Percentiles rank a stretch among this genome's conserved stretches.
Evolutionary conservation across 64 coral and sea anemone species (phyloP).

Genomic region (Montipora cactus): DNA sequence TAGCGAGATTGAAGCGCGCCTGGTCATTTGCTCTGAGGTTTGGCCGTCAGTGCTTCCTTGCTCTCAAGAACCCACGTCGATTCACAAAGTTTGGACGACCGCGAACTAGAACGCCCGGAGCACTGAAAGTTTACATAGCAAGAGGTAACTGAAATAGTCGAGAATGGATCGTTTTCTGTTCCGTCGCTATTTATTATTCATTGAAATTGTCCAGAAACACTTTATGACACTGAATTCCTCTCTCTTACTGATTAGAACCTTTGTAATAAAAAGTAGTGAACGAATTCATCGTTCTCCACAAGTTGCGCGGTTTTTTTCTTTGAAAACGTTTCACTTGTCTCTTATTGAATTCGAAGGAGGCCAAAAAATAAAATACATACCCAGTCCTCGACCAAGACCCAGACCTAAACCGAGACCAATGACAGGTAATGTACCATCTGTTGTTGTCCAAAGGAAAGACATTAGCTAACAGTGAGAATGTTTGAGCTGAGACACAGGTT

Average conservation of each 20-base stretch:
- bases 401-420: conserved; percentile 11
- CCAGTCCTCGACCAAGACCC: conserved; percentile 24
- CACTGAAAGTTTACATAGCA: conserved; percentile 23
- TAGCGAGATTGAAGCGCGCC: conserved; percentile 8
- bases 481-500: too few species aligned
- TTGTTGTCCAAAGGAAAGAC: too few species aligned
- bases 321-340: neutral
- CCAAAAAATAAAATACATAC: neutral
- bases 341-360: neutral
- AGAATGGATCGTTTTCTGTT: neutral
- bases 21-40: conserved; percentile 37
- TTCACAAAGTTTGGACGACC: neutral
- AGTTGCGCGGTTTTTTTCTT: too few species aligned
- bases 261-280: too few species aligned
- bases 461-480: too few species aligned
- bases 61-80: neutral
- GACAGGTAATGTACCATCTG: conserved; percentile 12
- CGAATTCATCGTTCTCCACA: too few species aligned
- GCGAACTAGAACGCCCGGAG: conserved; percentile 30
- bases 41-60: conserved; percentile 35
- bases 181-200: too few species aligned
- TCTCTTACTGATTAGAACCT: too few species aligned
- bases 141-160: neutral
- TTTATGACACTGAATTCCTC: too few species aligned
- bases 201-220: too few species aligned